These are phyloP conservation scores for Stratiomys singularior DNA, from an alignment of 2,888 invertebrate genomes.

Conservation along the genomic window DNA sequence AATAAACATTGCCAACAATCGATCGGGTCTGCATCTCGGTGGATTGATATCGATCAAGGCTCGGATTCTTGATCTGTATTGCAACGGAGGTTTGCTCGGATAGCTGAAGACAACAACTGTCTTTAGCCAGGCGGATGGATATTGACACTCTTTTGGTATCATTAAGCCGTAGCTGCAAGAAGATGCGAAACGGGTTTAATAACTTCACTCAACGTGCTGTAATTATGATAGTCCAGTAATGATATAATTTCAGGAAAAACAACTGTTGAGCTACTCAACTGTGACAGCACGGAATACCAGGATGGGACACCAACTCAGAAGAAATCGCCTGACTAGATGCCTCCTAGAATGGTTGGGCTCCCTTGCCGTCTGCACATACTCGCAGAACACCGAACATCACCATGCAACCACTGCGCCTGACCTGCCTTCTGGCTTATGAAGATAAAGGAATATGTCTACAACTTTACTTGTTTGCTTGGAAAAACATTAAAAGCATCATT, in stretches of 20 bases:
- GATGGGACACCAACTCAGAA: neutral
- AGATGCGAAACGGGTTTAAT: conserved; percentile 47
- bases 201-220: conserved; percentile 49
- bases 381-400: neutral
- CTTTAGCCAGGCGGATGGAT: neutral
- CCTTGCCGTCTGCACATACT: neutral
- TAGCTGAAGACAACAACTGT: neutral
- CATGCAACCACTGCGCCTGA: neutral
- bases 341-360: neutral
- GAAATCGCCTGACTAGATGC: neutral
- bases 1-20: neutral
- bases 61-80: neutral
- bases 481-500: conserved; percentile 28
- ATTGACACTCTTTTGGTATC: conserved; percentile 11
- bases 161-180: conserved; percentile 24
- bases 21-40: neutral
- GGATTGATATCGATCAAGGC: neutral
- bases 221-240: conserved; percentile 48
- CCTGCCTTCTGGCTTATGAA: neutral
- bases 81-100: neutral
- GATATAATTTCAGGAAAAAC: conserved; percentile 47
- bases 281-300: conserved; percentile 3
- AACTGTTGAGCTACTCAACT: conserved; percentile 31
- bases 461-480: conserved; percentile 34
- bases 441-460: conserved; percentile 27